Evolutionary conservation across 1,140 invertebrate species (phyloP), one percentile per base, ranked within the genome.

Genomic region (Formica selysi): DNA sequence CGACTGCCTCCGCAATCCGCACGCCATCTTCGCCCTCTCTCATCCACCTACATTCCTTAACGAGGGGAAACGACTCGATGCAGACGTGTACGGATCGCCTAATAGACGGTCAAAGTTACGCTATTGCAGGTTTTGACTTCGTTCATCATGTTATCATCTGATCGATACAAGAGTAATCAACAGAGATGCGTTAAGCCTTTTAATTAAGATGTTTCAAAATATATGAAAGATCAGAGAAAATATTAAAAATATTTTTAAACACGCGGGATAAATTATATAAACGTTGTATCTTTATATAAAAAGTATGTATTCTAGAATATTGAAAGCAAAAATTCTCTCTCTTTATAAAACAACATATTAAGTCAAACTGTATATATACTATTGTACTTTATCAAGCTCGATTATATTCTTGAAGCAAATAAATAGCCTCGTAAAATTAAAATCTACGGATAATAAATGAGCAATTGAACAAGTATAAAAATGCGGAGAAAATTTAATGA

Each of bases 1-100:
- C 90, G 87, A 90, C 90, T 91, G 80, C 87, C 87, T 86, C 90
- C 90, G 84, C 86, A 86, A 89, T 87, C 90, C 90, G 87, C 86
- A 91, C 85, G 86, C 81, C 81, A 67, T 61, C 86, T 71, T 59
- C 86, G 57, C 83, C 54, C 76, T 73, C 73, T 64, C 73, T 64
- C 76, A 62, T 76, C 80, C 62, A 83, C 62, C 83, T 65, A 73
- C 85, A 91, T 91, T 89, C 86, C 88, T 89, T 91, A 90, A 91
- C 90, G 90, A 89, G 90, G 57, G 85, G 88, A 89, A 89, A 91
- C 88, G 88, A 90, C 86, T 90, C 76, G 86, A 86, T 68, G 81
- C 62, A 85, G 81, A 90, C 88, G 81, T 90, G 86, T 86, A 87
- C 80, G 59, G 81, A 62, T 85, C 89, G 41, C 62, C 76, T 78